Evolutionary conservation across 2,797 vertebrate genomes (phyloP).

Genomic region (Diglossa cyanea): DNA sequence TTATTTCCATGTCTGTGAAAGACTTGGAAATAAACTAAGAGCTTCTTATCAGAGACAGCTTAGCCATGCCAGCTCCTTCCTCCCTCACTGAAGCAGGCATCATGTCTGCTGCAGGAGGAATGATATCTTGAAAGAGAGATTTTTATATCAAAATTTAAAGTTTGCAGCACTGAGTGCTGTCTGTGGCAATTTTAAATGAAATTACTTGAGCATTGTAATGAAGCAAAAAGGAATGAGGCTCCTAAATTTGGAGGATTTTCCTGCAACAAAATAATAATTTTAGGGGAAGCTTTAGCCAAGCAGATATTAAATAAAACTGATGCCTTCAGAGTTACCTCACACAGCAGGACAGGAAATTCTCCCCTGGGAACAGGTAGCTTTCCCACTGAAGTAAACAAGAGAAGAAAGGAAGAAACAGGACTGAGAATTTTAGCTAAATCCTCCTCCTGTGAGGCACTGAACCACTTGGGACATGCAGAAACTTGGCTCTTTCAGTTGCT

Average conservation of each 20-base stretch:
- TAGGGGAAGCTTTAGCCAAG: background rate
- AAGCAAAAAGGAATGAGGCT: background rate
- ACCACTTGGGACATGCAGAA: background rate
- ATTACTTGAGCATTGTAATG: background rate
- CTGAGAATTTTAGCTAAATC: background rate
- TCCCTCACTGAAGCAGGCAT: background rate
- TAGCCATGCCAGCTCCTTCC: background rate
- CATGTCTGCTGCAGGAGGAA: background rate
- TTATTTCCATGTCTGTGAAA: constrained; percentile 14
- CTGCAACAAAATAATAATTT: background rate
- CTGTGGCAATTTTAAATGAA: background rate
- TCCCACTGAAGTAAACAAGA: background rate
- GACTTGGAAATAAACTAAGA: background rate
- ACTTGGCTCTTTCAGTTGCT: background rate
- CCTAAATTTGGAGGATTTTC: background rate
- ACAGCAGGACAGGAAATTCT: background rate
- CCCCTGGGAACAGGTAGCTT: background rate
- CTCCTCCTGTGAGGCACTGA: background rate
- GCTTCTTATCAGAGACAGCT: background rate
- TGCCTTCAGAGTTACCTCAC: background rate
- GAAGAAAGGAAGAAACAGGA: background rate
- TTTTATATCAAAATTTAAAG: background rate
- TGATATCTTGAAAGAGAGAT: background rate
- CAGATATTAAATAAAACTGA: background rate
- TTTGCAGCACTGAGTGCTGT: background rate